These are phyloP conservation scores for Ferdinandea cuprea DNA, from an alignment of 2,888 invertebrate species.

Conservation along the genomic window DNA sequence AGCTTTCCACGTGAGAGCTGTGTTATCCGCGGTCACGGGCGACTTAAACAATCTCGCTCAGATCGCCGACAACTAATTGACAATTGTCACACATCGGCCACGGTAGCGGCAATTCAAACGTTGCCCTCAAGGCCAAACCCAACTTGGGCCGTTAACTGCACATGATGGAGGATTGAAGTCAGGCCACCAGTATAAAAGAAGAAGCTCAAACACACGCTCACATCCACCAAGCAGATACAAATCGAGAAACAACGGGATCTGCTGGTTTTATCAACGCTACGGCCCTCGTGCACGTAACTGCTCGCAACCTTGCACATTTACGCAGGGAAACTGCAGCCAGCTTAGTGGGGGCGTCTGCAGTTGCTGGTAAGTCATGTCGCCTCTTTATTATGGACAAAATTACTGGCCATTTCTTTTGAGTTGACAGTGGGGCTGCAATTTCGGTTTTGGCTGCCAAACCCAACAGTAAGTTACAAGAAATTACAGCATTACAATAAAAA, in stretches of 20 bases:
- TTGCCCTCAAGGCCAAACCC: conserved; percentile 2
- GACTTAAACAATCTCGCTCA: conserved; percentile 5
- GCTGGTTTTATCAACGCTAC: conserved; percentile 14
- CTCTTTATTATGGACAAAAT: conserved; percentile 20
- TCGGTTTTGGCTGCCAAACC: conserved; percentile 19
- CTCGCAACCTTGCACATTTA: conserved; percentile 11
- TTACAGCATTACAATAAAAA: conserved; percentile 52
- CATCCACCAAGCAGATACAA: conserved; percentile 1
- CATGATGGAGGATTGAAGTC: background rate
- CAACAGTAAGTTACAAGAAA: background rate
- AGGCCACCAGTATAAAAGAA: background rate
- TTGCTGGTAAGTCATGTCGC: conserved; percentile 24
- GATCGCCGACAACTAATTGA: conserved; percentile 4
- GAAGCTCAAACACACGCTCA: background rate
- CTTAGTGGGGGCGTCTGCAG: conserved; percentile 22
- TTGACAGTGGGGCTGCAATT: conserved; percentile 27
- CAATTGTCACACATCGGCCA: background rate
- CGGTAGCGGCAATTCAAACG: background rate
- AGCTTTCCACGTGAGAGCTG: background rate
- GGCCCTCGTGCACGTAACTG: conserved; percentile 6
- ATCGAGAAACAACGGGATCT: conserved; percentile 6
- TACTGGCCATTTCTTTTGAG: conserved; percentile 9
- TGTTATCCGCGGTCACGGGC: background rate
- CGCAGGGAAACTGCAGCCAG: conserved; percentile 23
- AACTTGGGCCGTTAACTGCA: background rate